Evolutionary conservation across 2,797 vertebrate genomes (phyloP), one percentile per base, ranked within the genome.

Genomic region (Carapus acus): DNA sequence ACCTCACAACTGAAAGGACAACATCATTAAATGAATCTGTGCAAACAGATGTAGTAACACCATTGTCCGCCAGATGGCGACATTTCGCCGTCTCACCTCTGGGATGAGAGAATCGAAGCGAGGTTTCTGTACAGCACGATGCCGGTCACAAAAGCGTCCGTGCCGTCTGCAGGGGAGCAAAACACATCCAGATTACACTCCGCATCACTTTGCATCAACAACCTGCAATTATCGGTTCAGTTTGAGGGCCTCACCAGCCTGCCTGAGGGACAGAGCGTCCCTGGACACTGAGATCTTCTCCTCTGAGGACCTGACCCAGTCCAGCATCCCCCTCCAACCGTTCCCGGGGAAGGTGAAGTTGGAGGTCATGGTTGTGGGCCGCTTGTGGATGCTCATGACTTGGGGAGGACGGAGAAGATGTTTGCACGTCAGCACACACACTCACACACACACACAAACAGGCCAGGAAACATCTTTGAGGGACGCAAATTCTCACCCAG

Each of bases 341-440:
- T 94, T 96, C 83, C 93, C 88, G 11, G 96, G 96, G 77, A 98
- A 95, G 63, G 87, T 96, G 85, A 99, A 92, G 74, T 97, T 95
- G 0, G 91, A 86, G 56, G 85, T 89, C 17, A 88, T 85, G 0
- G 89, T 83, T 2, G 90, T 90, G 0, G 94, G 94, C 15, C 96
- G 89, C 82, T 97, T 98, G 76, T 97, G 94, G 79, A 99, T 92
- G 74, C 92, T 94, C 0, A 98, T 86, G 54, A 85, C 85, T 86
- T 15, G 34, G n/a, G n/a, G 50, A 42, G 47, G 34, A 36, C n/a
- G 52, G n/a, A 40, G 16, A 62, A 8, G 49, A 8, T 1, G 24
- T 17, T 15, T 7, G 6, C 46, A 62, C 46, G 54, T 83, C 36
- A 69, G 33, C 29, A 21, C 64, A 38, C n/a, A n/a, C n/a, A n/a